A percentile compares a stretch with the other conserved stretches of the same genome.
phyloP scores from a whole-genome alignment of 2,113 vertebrate species.

The Seriola rivoliana region DNA sequence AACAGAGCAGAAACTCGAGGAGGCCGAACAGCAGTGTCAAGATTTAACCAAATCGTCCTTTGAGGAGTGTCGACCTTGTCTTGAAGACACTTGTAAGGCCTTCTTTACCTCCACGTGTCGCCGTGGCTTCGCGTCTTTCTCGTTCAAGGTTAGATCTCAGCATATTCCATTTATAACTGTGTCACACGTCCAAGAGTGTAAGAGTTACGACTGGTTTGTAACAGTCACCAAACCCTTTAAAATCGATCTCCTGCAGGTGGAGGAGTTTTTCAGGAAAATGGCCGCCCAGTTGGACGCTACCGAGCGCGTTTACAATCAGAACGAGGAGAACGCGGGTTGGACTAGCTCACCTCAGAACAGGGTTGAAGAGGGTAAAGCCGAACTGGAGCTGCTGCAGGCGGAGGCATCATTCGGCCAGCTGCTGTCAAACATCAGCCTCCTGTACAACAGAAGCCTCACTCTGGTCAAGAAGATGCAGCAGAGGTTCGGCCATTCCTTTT shows the following conservation, averaged over 20 bases:
- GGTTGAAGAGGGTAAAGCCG: slow-evolving; percentile 58
- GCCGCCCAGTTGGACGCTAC: slow-evolving; percentile 78
- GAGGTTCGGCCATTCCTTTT: slow-evolving; percentile 86
- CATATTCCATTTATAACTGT: neutral
- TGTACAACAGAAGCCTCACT: slow-evolving; percentile 83
- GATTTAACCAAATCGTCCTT: slow-evolving; percentile 79
- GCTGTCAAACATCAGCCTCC: slow-evolving; percentile 70
- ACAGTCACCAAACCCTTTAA: neutral
- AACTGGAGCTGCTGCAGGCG: slow-evolving; percentile 81
- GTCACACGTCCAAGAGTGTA: neutral
- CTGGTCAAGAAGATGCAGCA: slow-evolving; percentile 85
- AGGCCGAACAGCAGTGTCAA: slow-evolving; percentile 86
- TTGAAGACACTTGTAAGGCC: slow-evolving; percentile 87
- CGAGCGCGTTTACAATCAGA: slow-evolving; percentile 54
- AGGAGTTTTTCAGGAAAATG: slow-evolving; percentile 85
- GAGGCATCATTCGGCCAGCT: slow-evolving; percentile 83
- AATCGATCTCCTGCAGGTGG: slow-evolving; percentile 74
- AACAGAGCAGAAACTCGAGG: slow-evolving; percentile 86
- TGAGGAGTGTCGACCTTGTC: slow-evolving; percentile 86
- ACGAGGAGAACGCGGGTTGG: slow-evolving; percentile 2
- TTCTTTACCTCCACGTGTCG: slow-evolving; percentile 84
- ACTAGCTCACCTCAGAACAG: slow-evolving; percentile 35
- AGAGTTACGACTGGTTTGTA: neutral
- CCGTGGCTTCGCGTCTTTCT: slow-evolving; percentile 77
- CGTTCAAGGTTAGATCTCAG: slow-evolving; percentile 81